These are phyloP conservation scores for Leucophenga varia DNA, from an alignment of 1,140 invertebrate genomes.

Conservation along the genomic window DNA sequence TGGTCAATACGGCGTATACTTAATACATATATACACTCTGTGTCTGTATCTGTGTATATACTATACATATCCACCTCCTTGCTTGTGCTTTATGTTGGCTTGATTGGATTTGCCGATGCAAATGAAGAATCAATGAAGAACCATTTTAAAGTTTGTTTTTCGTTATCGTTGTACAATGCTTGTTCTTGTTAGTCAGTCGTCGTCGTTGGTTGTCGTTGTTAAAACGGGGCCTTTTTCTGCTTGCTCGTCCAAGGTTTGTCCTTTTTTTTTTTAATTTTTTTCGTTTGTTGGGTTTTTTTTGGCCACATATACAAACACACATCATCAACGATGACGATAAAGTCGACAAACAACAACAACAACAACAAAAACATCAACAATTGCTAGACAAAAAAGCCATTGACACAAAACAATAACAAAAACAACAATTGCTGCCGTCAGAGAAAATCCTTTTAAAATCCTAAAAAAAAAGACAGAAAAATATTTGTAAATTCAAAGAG, in stretches of 20 bases:
- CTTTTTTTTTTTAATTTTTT: conserved; percentile 12
- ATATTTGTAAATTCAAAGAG: neutral
- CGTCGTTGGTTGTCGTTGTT: conserved; percentile 1
- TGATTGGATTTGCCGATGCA: conserved; percentile 56
- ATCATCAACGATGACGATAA: conserved; percentile 1
- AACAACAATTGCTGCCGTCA: conserved; percentile 24
- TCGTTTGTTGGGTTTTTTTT: conserved; percentile 26
- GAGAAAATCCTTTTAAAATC: too few species aligned
- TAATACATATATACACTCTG: too few species aligned
- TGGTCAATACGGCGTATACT: too few species aligned
- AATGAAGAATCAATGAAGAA: conserved; percentile 55
- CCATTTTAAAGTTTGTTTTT: conserved; percentile 56
- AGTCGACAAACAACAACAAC: too few species aligned
- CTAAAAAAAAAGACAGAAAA: conserved; percentile 5
- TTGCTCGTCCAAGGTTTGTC: neutral
- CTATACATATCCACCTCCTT: too few species aligned
- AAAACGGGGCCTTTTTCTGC: neutral
- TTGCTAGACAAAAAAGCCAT: conserved; percentile 30
- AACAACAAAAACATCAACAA: conserved; percentile 16
- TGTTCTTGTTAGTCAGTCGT: too few species aligned
- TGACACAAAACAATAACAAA: conserved; percentile 34
- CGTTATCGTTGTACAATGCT: too few species aligned
- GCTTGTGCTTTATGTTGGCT: conserved; percentile 53
- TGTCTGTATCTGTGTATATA: too few species aligned
- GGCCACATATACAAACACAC: conserved; percentile 30